phyloP scores from a whole-genome alignment of 2,113 vertebrate genomes.

The Phylloscopus trochiloides region DNA sequence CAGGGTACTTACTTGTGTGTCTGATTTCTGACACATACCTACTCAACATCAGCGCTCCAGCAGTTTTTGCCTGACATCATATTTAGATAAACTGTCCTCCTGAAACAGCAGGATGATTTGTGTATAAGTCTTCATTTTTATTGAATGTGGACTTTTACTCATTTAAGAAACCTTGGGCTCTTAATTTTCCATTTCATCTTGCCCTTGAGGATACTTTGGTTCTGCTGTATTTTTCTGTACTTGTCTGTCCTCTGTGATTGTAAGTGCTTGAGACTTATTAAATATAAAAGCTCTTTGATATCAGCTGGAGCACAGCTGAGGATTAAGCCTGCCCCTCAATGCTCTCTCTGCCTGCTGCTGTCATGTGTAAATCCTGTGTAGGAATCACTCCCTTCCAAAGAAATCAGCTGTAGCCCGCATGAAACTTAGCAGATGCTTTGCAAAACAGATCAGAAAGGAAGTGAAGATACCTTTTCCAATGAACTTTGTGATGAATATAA shows the following conservation, averaged over 20 bases:
- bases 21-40: constrained; percentile 19
- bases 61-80: not conserved
- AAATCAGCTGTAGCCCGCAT: not conserved
- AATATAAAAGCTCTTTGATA: constrained; percentile 52
- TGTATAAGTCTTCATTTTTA: not conserved
- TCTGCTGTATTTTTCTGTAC: constrained; percentile 4
- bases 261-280: constrained; percentile 44
- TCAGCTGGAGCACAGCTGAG: constrained; percentile 61
- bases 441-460: not conserved
- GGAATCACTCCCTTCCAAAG: not conserved
- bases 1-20: not conserved
- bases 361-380: constrained; percentile 28
- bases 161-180: not conserved
- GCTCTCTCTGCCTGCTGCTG: constrained; percentile 32
- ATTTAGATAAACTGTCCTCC: not conserved
- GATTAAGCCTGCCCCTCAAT: constrained; percentile 36
- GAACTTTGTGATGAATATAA: not conserved
- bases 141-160: not conserved
- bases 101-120: not conserved
- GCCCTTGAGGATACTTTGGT: not conserved
- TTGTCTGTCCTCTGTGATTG: constrained; percentile 13
- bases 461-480: constrained; percentile 10
- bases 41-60: not conserved
- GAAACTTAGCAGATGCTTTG: constrained; percentile 20
- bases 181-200: constrained; percentile 19